Percentiles rank a stretch among this genome's conserved stretches.
phyloP scores from a whole-genome alignment of 1,140 invertebrate genomes.

The Elymnias hypermnestra region DNA sequence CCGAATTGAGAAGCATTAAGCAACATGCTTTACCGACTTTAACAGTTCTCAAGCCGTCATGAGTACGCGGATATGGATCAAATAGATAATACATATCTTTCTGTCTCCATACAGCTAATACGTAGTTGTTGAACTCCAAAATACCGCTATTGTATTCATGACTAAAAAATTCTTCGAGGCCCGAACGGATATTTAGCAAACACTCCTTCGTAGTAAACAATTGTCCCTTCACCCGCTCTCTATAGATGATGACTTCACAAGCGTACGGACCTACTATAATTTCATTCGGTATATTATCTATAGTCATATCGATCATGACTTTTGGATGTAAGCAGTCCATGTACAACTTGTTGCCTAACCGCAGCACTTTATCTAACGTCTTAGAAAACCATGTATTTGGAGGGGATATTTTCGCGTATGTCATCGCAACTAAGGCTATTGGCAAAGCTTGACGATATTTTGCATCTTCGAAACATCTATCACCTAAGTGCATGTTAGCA shows the following conservation, averaged over 20 bases:
- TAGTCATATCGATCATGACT: constrained; percentile 60
- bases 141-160: constrained; percentile 70
- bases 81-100: constrained; percentile 76
- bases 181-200: constrained; percentile 56
- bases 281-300: constrained; percentile 74
- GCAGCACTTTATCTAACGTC: constrained; percentile 75
- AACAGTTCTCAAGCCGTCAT: constrained; percentile 52
- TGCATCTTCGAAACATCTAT: constrained; percentile 73
- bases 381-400: constrained; percentile 75
- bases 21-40: constrained; percentile 70
- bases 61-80: constrained; percentile 72
- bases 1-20: constrained; percentile 69
- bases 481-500: constrained; percentile 74
- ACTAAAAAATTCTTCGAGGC: constrained; percentile 64
- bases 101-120: constrained; percentile 73
- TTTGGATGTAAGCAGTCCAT: constrained; percentile 62
- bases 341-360: constrained; percentile 72
- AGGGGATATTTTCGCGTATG: constrained; percentile 75
- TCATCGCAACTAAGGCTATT: constrained; percentile 70
- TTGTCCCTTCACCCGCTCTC: constrained; percentile 70
- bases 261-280: constrained; percentile 74
- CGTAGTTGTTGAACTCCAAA: constrained; percentile 67
- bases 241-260: constrained; percentile 74
- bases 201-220: constrained; percentile 69
- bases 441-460: constrained; percentile 73